These are phyloP conservation scores for Philotrypesis tridentata DNA, from an alignment of 1,140 invertebrate species.

Conservation along the genomic window DNA sequence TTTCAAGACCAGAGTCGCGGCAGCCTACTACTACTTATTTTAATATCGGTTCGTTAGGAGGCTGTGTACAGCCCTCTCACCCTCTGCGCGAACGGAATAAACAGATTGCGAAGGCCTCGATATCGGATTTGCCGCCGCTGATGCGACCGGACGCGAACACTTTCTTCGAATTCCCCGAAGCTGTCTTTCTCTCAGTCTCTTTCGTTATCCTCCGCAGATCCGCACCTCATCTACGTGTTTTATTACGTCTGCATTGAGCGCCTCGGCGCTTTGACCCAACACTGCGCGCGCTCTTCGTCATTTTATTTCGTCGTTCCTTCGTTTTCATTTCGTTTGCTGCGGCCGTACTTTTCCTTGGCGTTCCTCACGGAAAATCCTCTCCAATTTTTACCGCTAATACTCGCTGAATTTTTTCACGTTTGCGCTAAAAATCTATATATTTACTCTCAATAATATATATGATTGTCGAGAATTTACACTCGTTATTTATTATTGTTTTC, in stretches of 20 bases:
- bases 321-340: neutral
- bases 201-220: constrained; percentile 7
- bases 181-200: constrained; percentile 12
- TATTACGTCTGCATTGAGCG: constrained; percentile 44
- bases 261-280: neutral
- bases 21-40: constrained; percentile 69
- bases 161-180: constrained; percentile 53
- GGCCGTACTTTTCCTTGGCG: too few species aligned
- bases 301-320: neutral
- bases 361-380: too few species aligned
- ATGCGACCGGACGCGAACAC: constrained; percentile 56
- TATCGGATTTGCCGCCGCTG: constrained; percentile 66
- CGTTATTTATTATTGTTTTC: too few species aligned
- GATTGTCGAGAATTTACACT: too few species aligned
- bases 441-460: too few species aligned
- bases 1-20: constrained; percentile 55
- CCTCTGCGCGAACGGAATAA: constrained; percentile 60
- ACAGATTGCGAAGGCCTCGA: constrained; percentile 70
- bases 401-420: too few species aligned
- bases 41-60: constrained; percentile 69
- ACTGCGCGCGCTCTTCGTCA: neutral
- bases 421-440: too few species aligned
- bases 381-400: too few species aligned
- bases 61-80: too few species aligned
- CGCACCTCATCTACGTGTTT: constrained; percentile 46